Evolutionary conservation across 1,140 invertebrate genomes (phyloP).

Genomic region (Charaxes varanes): DNA sequence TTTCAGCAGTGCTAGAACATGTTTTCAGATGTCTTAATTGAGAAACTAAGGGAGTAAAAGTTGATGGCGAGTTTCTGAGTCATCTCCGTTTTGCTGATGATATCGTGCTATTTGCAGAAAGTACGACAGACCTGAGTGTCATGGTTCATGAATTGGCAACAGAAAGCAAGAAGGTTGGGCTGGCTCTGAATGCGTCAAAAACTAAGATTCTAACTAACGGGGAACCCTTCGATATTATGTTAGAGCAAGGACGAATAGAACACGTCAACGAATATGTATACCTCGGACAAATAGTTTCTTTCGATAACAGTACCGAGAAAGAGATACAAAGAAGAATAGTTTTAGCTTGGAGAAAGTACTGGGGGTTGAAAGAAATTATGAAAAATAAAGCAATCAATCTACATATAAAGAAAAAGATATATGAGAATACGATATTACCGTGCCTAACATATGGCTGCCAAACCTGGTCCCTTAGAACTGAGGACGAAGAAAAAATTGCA

Average conservation of each 20-base stretch:
- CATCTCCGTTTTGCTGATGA: background rate
- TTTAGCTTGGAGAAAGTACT: constrained; percentile 18
- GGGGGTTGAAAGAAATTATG: too few relatives aligned
- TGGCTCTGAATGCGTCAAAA: too few relatives aligned
- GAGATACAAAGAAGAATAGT: constrained; percentile 18
- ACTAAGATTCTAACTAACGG: constrained; percentile 11
- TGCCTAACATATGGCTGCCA: too few relatives aligned
- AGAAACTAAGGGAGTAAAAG: background rate
- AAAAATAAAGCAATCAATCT: constrained; percentile 14
- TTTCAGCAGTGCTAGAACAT: background rate
- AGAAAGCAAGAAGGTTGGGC: background rate
- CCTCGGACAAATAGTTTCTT: constrained; percentile 17
- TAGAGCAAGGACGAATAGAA: constrained; percentile 6
- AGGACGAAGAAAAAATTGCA: constrained; percentile 12
- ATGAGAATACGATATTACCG: constrained; percentile 12
- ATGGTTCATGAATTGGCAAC: background rate
- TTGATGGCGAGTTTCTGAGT: background rate
- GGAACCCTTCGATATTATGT: background rate
- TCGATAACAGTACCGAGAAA: constrained; percentile 11
- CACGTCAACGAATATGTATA: constrained; percentile 21
- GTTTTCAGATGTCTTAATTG: background rate
- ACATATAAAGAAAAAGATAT: constrained; percentile 19
- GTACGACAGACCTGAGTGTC: background rate
- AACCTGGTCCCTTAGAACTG: constrained; percentile 13
- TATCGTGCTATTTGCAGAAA: background rate